Conservation (phyloP, 2,113 vertebrate genomes). For the Lycaon pictus region DNA sequence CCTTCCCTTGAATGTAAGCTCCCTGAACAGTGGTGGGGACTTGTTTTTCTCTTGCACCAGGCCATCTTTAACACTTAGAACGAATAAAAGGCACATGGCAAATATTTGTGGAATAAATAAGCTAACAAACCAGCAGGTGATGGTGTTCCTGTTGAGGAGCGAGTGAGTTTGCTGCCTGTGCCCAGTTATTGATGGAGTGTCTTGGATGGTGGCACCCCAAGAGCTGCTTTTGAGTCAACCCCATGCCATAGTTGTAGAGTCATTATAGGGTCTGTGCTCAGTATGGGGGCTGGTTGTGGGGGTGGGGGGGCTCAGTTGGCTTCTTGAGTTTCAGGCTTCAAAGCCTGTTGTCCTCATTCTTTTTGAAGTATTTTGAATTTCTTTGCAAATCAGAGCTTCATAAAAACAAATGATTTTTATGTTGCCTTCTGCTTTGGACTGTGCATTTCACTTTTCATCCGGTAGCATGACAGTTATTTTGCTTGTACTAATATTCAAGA, state of each 20-base stretch:
- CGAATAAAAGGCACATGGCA: neutral
- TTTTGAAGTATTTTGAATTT: slow-evolving; percentile 45
- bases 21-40: neutral
- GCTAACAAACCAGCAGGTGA: neutral
- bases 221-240: neutral
- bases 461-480: neutral
- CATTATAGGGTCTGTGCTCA: neutral
- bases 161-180: too few relatives aligned
- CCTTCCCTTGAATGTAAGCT: neutral
- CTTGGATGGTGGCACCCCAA: neutral
- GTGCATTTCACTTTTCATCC: neutral
- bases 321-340: neutral
- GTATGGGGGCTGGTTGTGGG: too few relatives aligned
- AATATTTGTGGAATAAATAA: neutral
- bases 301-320: neutral
- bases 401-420: neutral
- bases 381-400: neutral
- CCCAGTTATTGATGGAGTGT: neutral
- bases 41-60: neutral
- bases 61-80: neutral
- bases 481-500: neutral
- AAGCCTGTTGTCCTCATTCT: neutral
- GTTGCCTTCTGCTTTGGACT: neutral
- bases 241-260: neutral
- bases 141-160: neutral